These are phyloP conservation scores for Alectoris magna DNA, from an alignment of 2,797 vertebrate genomes.

Conservation along the genomic window DNA sequence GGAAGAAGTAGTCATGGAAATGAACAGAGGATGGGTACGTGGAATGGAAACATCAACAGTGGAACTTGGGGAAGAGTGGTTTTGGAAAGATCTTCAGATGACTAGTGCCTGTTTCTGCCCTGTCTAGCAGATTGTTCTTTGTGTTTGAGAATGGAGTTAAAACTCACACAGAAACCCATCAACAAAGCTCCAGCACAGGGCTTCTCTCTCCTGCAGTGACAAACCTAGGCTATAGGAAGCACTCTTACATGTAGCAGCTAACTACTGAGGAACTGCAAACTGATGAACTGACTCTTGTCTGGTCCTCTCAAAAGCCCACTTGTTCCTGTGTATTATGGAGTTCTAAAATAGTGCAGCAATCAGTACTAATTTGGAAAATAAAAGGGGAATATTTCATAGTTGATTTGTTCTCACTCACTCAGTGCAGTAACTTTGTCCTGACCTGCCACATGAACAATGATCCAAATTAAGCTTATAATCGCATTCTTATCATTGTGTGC, in stretches of 20 bases:
- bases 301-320: neutral
- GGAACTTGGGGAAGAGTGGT: neutral
- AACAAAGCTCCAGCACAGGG: neutral
- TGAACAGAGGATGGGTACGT: neutral
- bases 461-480: slow-evolving; percentile 46
- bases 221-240: neutral
- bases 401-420: neutral
- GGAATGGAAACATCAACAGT: neutral
- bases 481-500: slow-evolving; percentile 13
- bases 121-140: neutral
- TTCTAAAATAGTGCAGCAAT: neutral
- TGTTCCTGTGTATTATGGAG: neutral
- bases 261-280: neutral
- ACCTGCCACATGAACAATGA: slow-evolving; percentile 7
- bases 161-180: neutral
- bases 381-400: neutral
- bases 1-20: neutral
- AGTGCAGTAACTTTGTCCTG: slow-evolving; percentile 29
- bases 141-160: neutral
- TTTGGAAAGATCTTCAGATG: neutral
- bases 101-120: neutral
- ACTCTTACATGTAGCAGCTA: neutral
- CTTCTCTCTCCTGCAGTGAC: neutral
- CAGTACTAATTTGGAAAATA: neutral
- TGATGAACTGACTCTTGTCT: neutral